phyloP scores from a whole-genome alignment of 2,113 vertebrate species.

The Tichodroma muraria region DNA sequence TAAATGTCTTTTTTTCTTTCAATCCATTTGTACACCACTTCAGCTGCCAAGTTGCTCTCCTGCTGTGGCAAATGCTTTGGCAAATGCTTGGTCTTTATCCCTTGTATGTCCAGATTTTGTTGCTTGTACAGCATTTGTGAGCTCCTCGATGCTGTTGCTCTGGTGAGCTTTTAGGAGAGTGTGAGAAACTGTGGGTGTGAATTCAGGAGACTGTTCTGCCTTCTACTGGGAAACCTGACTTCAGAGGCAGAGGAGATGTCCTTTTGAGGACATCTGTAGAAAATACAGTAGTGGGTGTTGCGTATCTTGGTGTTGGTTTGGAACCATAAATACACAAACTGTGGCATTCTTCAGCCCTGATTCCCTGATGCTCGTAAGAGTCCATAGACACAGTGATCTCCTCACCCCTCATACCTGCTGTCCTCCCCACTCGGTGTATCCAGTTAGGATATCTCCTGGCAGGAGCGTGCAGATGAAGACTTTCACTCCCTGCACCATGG shows the following conservation, averaged over 20 bases:
- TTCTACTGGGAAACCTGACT: background rate
- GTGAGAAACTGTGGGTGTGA: background rate
- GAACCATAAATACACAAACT: background rate
- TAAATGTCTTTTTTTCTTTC: background rate
- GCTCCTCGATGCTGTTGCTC: background rate
- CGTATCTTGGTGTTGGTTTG: background rate
- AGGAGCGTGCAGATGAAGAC: background rate
- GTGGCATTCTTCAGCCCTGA: background rate
- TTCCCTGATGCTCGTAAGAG: background rate
- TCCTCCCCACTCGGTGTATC: fast-evolving
- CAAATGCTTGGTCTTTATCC: background rate
- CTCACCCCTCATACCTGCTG: background rate
- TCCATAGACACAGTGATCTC: background rate
- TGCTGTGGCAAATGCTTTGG: background rate
- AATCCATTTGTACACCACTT: background rate
- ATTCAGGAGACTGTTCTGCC: background rate
- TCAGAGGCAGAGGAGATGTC: background rate
- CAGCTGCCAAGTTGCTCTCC: constrained; percentile 13
- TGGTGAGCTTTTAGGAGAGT: background rate
- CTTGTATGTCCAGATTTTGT: background rate
- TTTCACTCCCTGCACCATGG: background rate
- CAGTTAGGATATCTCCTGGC: background rate
- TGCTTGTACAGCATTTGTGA: background rate
- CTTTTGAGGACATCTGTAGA: background rate
- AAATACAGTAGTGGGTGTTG: background rate